phyloP scores from a whole-genome alignment of 2,797 vertebrate species.

The Gobio occitaniae region DNA sequence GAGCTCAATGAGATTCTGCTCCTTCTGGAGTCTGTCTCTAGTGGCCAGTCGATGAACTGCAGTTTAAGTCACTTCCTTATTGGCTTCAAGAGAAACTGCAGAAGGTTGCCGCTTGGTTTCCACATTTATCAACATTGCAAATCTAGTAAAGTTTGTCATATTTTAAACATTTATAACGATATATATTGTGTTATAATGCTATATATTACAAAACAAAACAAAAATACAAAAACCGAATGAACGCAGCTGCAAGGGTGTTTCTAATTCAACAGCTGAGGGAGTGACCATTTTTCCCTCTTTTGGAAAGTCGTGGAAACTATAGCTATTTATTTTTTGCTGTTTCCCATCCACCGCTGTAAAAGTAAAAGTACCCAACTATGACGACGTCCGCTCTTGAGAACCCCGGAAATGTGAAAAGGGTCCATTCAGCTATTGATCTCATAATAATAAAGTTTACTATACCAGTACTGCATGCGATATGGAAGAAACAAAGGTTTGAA shows the following conservation, averaged over 20 bases:
- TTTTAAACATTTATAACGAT: neutral
- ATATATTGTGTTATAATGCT: too few species aligned
- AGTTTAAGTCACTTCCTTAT: too few species aligned
- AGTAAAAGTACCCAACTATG: neutral
- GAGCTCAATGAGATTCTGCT: too few species aligned
- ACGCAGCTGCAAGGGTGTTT: too few species aligned
- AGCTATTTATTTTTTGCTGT: neutral
- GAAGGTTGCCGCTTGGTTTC: neutral
- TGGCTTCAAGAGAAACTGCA: too few species aligned
- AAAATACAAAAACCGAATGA: too few species aligned
- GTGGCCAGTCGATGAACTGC: too few species aligned
- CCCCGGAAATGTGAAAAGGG: neutral
- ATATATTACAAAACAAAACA: too few species aligned
- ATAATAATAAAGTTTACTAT: neutral
- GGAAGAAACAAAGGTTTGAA: neutral
- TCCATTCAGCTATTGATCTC: neutral
- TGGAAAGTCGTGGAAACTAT: neutral
- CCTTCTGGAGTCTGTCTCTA: too few species aligned
- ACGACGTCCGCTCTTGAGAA: neutral
- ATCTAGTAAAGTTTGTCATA: neutral
- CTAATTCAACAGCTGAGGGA: neutral
- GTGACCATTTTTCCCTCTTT: neutral
- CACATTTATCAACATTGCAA: neutral
- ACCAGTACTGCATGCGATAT: neutral
- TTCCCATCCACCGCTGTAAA: neutral